phyloP scores from a whole-genome alignment of 2,113 vertebrate genomes.

The Protobothrops mucrosquamatus region DNA sequence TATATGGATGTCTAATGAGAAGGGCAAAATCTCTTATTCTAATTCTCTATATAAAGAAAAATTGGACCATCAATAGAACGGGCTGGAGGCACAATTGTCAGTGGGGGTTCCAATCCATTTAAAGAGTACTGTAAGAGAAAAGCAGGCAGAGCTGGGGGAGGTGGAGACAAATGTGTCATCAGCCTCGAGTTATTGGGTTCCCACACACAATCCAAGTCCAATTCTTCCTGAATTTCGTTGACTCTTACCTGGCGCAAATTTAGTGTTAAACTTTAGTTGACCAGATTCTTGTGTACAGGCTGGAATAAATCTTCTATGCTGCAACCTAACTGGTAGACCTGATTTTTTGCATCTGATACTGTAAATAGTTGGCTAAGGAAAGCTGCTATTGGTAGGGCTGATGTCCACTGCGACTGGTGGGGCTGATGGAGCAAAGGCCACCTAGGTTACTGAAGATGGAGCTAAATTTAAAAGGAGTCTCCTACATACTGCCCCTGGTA shows the following conservation, averaged over 20 bases:
- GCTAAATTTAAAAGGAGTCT: not conserved
- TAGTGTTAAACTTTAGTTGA: not conserved
- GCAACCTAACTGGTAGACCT: not conserved
- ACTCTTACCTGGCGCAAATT: not conserved
- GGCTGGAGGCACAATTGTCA: not conserved
- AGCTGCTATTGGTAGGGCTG: not conserved
- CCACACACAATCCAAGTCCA: not conserved
- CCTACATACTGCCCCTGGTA: not conserved
- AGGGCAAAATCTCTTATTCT: not conserved
- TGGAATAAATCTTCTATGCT: not conserved
- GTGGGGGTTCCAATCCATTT: not conserved
- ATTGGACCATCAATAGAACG: not conserved
- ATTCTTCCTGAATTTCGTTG: not conserved
- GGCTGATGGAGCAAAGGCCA: not conserved
- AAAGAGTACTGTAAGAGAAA: not conserved
- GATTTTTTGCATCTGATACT: not conserved
- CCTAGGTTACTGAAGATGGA: not conserved
- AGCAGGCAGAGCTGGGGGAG: not conserved
- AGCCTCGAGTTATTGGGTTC: not conserved
- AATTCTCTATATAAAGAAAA: not conserved
- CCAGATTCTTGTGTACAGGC: not conserved
- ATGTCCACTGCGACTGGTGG: not conserved
- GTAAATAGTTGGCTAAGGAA: not conserved
- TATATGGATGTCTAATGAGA: not conserved
- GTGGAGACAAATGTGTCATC: not conserved